Conservation (phyloP, 1,140 invertebrate species). For the Sipha flava region DNA sequence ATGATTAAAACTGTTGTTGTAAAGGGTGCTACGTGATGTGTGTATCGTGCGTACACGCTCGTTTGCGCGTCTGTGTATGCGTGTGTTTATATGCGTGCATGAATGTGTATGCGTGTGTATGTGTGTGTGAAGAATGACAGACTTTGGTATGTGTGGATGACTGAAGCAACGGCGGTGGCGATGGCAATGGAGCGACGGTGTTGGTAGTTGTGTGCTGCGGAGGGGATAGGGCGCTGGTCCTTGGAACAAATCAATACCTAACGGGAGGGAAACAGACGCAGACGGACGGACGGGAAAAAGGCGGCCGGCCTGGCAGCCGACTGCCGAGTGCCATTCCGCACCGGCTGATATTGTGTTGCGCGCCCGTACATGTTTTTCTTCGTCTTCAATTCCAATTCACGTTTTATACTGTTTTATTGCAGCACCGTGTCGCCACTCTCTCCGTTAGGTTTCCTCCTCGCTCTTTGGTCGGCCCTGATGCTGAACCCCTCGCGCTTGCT, state of each 20-base stretch:
- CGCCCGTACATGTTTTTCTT: slow-evolving; percentile 19
- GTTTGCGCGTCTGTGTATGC: background rate
- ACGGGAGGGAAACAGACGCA: slow-evolving; percentile 28
- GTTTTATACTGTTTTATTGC: slow-evolving; percentile 14
- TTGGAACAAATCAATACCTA: slow-evolving; percentile 17
- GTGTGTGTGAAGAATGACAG: slow-evolving; percentile 4
- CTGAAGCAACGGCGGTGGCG: slow-evolving; percentile 7
- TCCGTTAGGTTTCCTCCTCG: background rate
- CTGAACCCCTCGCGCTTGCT: background rate
- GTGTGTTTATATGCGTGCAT: background rate
- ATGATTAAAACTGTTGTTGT: too few species aligned
- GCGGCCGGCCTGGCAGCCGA: background rate
- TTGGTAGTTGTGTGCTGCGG: background rate
- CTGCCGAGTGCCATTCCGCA: slow-evolving; percentile 13
- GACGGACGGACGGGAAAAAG: slow-evolving; percentile 19
- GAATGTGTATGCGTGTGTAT: background rate
- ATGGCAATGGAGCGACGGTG: background rate
- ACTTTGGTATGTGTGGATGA: slow-evolving; percentile 20
- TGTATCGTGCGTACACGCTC: too few species aligned
- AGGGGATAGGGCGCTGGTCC: slow-evolving; percentile 28
- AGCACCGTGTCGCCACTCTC: background rate
- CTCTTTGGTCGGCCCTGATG: background rate
- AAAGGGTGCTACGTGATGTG: too few species aligned
- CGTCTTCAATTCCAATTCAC: slow-evolving; percentile 23
- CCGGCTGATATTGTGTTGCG: slow-evolving; percentile 23